A percentile compares a stretch with the other conserved stretches of the same genome.
Evolutionary conservation across 37 sponge, comb jelly and placozoan genomes (phyloP).

Genomic region (Amphimedon queenslandica): DNA sequence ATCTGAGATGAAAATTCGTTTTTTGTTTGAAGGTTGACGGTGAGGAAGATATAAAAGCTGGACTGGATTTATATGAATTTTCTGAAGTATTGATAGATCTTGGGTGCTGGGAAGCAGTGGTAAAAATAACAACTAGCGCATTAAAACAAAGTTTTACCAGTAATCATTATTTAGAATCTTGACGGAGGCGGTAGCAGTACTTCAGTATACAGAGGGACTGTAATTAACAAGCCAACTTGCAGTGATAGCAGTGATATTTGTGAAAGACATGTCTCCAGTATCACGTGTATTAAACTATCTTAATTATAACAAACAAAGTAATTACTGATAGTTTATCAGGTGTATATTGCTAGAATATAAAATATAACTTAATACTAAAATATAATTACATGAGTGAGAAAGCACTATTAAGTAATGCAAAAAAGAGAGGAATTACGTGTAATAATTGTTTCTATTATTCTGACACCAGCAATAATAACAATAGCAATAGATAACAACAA

Average conservation of each 20-base stretch:
- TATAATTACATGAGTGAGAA: too few species aligned
- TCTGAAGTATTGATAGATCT: conserved; percentile 41
- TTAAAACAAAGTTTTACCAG: neutral
- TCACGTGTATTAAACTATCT: conserved; percentile 76
- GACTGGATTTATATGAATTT: conserved; percentile 60
- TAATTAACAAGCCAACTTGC: conserved; percentile 63
- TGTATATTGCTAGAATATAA: too few species aligned
- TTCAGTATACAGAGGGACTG: conserved; percentile 51
- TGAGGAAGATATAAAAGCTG: conserved; percentile 39
- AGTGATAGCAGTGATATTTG: conserved; percentile 36
- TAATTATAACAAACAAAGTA: too few species aligned
- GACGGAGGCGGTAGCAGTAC: conserved; percentile 82
- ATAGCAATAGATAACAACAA: too few species aligned
- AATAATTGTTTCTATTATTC: too few species aligned
- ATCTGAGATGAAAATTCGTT: neutral
- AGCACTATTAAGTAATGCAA: too few species aligned
- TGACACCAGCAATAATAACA: too few species aligned
- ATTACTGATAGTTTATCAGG: neutral
- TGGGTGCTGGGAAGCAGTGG: conserved; percentile 47
- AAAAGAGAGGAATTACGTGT: too few species aligned
- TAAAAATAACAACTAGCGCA: conserved; percentile 8
- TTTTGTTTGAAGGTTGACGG: conserved; percentile 59
- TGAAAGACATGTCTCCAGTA: conserved; percentile 60
- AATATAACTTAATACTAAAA: too few species aligned
- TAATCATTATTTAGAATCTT: conserved; percentile 41